phyloP scores from a whole-genome alignment of 2,113 vertebrate species.

The Xiphophorus maculatus region DNA sequence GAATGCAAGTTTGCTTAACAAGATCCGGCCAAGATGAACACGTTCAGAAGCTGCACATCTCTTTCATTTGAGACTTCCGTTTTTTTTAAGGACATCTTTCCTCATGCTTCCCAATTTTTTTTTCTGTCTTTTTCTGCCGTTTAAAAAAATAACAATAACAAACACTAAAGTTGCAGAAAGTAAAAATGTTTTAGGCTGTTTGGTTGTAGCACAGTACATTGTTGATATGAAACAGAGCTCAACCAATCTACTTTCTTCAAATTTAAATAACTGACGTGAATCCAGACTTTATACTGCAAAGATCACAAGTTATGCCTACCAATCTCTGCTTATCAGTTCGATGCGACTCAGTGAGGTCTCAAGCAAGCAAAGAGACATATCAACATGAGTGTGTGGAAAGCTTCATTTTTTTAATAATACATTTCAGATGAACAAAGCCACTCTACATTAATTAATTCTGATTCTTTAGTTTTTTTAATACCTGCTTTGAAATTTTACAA shows the following conservation, averaged over 20 bases:
- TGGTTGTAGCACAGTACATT: not conserved
- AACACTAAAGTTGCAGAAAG: slow-evolving; percentile 36
- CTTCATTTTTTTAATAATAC: not conserved
- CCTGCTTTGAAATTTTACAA: not conserved
- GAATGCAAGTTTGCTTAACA: slow-evolving; percentile 50
- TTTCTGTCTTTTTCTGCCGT: slow-evolving; percentile 17
- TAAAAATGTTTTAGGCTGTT: slow-evolving; percentile 1
- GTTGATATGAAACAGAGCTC: slow-evolving; percentile 21
- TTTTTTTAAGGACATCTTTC: slow-evolving; percentile 26
- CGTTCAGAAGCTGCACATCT: slow-evolving; percentile 34
- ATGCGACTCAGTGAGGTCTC: slow-evolving; percentile 1
- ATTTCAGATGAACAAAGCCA: not conserved
- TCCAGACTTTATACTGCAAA: slow-evolving; percentile 10
- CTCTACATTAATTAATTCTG: not conserved
- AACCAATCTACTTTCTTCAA: not conserved
- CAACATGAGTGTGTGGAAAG: not conserved
- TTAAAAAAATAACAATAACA: slow-evolving; percentile 10
- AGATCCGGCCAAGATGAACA: slow-evolving; percentile 50
- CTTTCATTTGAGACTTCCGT: slow-evolving; percentile 20
- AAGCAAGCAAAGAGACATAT: not conserved
- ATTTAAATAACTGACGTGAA: not conserved
- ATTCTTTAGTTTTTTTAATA: slow-evolving; percentile 4
- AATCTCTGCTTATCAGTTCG: not conserved
- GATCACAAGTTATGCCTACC: slow-evolving; percentile 2
- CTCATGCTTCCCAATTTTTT: slow-evolving; percentile 23